Evolutionary conservation across 2,888 invertebrate genomes (phyloP).

Genomic region (Chrysolina oricalcia): DNA sequence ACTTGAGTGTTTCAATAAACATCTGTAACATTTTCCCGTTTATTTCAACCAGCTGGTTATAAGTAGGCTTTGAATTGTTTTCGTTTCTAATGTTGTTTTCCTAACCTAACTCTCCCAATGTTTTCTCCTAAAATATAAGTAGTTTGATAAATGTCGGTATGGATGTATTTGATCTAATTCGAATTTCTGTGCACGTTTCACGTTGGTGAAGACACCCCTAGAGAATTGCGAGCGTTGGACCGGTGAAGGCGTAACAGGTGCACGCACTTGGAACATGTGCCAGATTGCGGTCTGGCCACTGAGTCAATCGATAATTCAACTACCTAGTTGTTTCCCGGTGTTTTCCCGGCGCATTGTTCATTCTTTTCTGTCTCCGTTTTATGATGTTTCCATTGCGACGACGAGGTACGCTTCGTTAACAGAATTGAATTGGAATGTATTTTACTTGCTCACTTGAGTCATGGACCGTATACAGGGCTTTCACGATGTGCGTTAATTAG

Average conservation of each 20-base stretch:
- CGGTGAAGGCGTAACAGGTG: conserved; percentile 48
- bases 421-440: conserved; percentile 1
- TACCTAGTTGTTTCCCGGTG: conserved; percentile 8
- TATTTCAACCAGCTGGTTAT: conserved; percentile 42
- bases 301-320: conserved; percentile 8
- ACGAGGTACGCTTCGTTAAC: conserved; percentile 1
- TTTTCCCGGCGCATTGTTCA: conserved; percentile 15
- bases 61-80: conserved; percentile 9
- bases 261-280: conserved; percentile 49
- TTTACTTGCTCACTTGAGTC: not conserved
- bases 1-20: conserved; percentile 46
- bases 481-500: too few species aligned
- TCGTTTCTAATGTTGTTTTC: conserved; percentile 16
- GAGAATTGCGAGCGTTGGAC: not conserved
- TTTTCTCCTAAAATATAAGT: conserved; percentile 3
- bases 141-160: not conserved
- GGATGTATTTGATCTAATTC: not conserved
- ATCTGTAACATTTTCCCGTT: conserved; percentile 42
- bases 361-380: conserved; percentile 4
- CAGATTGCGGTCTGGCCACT: conserved; percentile 13
- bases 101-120: conserved; percentile 19
- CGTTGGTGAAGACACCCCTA: not conserved
- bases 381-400: conserved; percentile 13
- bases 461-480: not conserved
- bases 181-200: conserved; percentile 36